Percentiles rank a stretch among this genome's conserved stretches.
These are phyloP conservation scores for Ladona fulva DNA, from an alignment of 1,140 invertebrate genomes.

Conservation along the genomic window DNA sequence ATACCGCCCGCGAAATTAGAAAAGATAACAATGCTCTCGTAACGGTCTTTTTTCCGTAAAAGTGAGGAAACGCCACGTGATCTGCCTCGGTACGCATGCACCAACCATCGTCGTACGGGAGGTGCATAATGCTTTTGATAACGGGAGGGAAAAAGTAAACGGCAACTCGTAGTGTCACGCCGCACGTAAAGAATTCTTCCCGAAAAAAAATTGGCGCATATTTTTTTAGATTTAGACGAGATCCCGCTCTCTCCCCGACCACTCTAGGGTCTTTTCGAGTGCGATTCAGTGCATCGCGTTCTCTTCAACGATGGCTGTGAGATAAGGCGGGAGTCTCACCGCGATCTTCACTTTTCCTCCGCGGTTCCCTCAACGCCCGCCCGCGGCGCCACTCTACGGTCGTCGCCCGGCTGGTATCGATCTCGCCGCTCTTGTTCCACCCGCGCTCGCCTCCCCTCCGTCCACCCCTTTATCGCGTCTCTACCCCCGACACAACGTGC, in stretches of 20 bases:
- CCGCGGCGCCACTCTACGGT: conserved; percentile 3
- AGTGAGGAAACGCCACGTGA: too few species aligned
- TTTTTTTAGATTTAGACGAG: not conserved
- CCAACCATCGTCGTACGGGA: too few species aligned
- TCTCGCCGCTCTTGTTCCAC: not conserved
- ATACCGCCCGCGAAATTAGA: too few species aligned
- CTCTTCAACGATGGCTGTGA: not conserved
- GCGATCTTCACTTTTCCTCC: not conserved
- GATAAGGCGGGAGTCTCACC: not conserved
- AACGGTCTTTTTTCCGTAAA: too few species aligned
- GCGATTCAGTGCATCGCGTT: not conserved
- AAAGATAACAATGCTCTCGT: too few species aligned
- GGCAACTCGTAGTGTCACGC: too few species aligned
- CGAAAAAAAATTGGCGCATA: not conserved
- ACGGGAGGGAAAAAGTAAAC: too few species aligned
- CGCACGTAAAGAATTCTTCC: too few species aligned
- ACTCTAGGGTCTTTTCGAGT: not conserved
- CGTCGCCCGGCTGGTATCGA: not conserved
- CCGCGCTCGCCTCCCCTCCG: not conserved
- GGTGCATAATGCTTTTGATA: too few species aligned
- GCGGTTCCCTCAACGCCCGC: not conserved
- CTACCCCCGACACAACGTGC: not conserved
- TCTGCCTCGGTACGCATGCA: too few species aligned
- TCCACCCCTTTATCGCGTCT: not conserved
- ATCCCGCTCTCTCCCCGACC: not conserved